phyloP scores from a whole-genome alignment of 2,888 invertebrate genomes.

The Julus scandinavius region DNA sequence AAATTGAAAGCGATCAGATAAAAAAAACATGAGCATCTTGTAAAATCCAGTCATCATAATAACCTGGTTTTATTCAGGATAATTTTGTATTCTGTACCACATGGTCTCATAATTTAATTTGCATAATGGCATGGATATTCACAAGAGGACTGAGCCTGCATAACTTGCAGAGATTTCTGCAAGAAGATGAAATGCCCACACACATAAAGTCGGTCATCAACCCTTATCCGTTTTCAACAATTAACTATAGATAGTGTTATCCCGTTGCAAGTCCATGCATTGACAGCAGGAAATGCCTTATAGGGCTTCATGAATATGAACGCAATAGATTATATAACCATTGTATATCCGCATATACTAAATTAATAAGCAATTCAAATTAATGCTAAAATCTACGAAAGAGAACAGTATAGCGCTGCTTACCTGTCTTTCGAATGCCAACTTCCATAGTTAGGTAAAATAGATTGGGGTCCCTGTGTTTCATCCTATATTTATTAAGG shows the following conservation, averaged over 20 bases:
- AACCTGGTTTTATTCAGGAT: background rate
- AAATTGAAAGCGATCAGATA: too few species aligned
- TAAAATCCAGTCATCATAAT: too few species aligned
- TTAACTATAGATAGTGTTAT: background rate
- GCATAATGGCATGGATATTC: background rate
- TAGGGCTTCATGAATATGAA: background rate
- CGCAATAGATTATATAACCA: background rate
- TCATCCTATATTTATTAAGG: constrained; percentile 88
- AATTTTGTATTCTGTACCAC: background rate
- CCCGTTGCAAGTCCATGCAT: background rate
- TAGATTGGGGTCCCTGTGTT: constrained; percentile 89
- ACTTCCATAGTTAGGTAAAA: constrained; percentile 97
- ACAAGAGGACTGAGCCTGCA: background rate
- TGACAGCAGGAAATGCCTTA: background rate
- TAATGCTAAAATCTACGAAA: background rate
- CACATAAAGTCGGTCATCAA: background rate
- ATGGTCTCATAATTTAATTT: background rate
- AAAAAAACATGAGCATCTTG: too few species aligned
- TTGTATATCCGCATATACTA: background rate
- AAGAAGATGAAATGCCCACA: background rate
- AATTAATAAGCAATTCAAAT: constrained; percentile 4
- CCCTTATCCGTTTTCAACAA: background rate
- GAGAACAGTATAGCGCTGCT: constrained; percentile 53
- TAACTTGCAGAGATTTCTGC: background rate
- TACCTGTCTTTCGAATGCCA: constrained; percentile 79